Evolutionary conservation across 2,888 invertebrate genomes (phyloP), one percentile per base, ranked within the genome.

Genomic region (Hirtodrosophila duncani): DNA sequence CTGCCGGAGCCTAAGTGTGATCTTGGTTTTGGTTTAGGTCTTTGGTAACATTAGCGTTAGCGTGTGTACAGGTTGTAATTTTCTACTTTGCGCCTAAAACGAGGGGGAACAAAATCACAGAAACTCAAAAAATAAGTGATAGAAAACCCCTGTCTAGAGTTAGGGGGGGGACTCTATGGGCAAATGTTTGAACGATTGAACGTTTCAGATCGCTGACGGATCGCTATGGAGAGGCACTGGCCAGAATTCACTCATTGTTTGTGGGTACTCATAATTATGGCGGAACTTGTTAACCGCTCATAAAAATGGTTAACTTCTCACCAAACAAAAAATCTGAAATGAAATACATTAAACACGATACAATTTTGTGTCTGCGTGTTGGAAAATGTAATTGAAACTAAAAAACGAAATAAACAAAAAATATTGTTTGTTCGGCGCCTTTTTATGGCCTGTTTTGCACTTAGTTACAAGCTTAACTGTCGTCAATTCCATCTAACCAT

Each of bases 81-180:
- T 81, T 81, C 75, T 67, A 81, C 77, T 79, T 77, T 77, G 63
- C 81, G 81, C 79, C 67, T 70, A 56, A 75, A 79, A 46, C 27
- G 24, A 41, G 53, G 48, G 48, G 50, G 36, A 45, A 45, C 44
- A 33, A 58, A 61, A 52, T 38, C 48, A 51, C 11, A 50, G 34
- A 31, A 27, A 36, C 17, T 31, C 43, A 10, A 37, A 36, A n/a
- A n/a, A 11, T 11, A 14, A 29, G 1, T 8, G 20, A 18, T n/a
- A 27, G 3, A 4, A n/a, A 10, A 6, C n/a, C 7, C 11, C 16
- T 17, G 11, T 7, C 20, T 13, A 10, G 21, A 21, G 14, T 17
- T 6, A 9, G 17, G 2, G 7, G 23, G 21, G 21, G 10, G 20
- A 16, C 26, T 1, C 31, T 6, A 6, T 13, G 23, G 34, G 34